Percentiles rank a stretch among this genome's conserved stretches.
Evolutionary conservation across 1,140 invertebrate genomes (phyloP).

Genomic region (Achatina immaculata): DNA sequence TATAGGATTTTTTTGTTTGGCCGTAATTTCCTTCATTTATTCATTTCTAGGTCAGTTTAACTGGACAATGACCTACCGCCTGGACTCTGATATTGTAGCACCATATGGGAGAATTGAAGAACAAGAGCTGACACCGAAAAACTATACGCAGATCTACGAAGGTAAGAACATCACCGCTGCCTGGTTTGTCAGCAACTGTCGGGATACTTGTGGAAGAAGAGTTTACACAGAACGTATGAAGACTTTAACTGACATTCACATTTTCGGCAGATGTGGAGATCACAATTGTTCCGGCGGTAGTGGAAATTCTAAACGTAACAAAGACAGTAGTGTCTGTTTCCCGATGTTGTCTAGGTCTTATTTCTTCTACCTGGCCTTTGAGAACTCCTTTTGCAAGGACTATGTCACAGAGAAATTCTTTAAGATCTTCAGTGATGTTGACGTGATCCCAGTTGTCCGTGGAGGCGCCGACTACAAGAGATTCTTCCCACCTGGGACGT

Average conservation of each 20-base stretch:
- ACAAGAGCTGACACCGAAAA: not conserved
- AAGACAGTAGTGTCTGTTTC: too few relatives aligned
- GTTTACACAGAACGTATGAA: slow-evolving; percentile 71
- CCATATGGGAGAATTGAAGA: not conserved
- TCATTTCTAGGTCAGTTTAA: too few relatives aligned
- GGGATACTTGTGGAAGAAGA: slow-evolving; percentile 73
- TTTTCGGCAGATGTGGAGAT: slow-evolving; percentile 77
- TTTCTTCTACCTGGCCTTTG: slow-evolving; percentile 68
- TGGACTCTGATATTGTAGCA: slow-evolving; percentile 11
- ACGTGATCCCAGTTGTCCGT: not conserved
- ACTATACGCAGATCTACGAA: slow-evolving; percentile 30
- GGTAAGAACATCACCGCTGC: slow-evolving; percentile 67
- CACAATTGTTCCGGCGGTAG: not conserved
- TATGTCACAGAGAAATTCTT: slow-evolving; percentile 98
- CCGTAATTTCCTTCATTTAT: too few relatives aligned
- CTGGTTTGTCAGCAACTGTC: slow-evolving; percentile 78
- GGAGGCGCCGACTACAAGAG: not conserved
- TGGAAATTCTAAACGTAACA: too few relatives aligned
- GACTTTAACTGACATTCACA: slow-evolving; percentile 68
- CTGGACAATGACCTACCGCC: slow-evolving; percentile 17
- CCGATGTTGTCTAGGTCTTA: not conserved
- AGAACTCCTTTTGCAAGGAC: slow-evolving; percentile 94
- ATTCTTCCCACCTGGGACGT: not conserved
- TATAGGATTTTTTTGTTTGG: too few relatives aligned
- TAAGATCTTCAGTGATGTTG: slow-evolving; percentile 9